A percentile compares a stretch with the other conserved stretches of the same genome.
Evolutionary conservation across 2,888 invertebrate species (phyloP).

Genomic region (Boloria euphrosyne): DNA sequence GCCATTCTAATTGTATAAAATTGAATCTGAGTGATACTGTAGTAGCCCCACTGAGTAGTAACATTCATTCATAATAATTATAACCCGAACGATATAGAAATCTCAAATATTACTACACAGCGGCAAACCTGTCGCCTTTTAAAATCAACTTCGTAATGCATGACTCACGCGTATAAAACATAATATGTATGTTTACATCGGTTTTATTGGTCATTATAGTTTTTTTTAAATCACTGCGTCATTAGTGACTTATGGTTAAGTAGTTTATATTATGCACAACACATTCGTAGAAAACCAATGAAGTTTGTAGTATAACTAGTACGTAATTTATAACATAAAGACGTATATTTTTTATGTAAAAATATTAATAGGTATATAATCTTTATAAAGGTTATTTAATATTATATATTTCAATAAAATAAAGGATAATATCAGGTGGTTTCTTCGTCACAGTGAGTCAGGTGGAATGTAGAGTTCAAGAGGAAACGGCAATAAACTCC

Average conservation of each 20-base stretch:
- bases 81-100: conserved; percentile 59
- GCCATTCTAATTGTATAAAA: conserved; percentile 54
- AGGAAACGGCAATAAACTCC: conserved; percentile 65
- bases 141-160: conserved; percentile 56
- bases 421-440: conserved; percentile 29
- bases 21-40: conserved; percentile 45
- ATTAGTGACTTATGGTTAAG: conserved; percentile 34
- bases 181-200: conserved; percentile 45
- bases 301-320: no score
- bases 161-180: conserved; percentile 48
- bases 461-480: conserved; percentile 46
- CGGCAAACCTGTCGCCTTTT: conserved; percentile 54
- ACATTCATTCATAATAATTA: conserved; percentile 69
- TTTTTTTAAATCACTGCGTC: conserved; percentile 62
- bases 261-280: conserved; percentile 41
- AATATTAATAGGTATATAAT: neutral
- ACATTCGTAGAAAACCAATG: no score
- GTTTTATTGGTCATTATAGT: conserved; percentile 57
- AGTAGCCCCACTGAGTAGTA: conserved; percentile 53
- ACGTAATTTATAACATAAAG: neutral
- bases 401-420: neutral
- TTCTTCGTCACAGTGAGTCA: conserved; percentile 46
- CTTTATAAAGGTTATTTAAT: neutral
- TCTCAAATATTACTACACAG: conserved; percentile 48
- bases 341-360: neutral